These are phyloP conservation scores for Thunnus maccoyii DNA, from an alignment of 2,113 vertebrate genomes.

Conservation along the genomic window DNA sequence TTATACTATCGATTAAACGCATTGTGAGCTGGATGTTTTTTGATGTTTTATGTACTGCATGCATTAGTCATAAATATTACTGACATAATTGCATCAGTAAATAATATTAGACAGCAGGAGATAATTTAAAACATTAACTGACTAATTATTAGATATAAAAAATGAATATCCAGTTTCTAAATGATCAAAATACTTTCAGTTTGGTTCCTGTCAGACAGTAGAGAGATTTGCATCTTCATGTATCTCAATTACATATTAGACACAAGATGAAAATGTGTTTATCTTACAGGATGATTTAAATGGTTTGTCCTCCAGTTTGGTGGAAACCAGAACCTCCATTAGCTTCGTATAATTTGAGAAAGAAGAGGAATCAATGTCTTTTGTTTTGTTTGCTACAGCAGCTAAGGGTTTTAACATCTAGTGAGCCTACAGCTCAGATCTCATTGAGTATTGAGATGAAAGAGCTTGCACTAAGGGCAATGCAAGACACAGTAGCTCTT, in stretches of 20 bases:
- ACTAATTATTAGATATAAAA: background rate
- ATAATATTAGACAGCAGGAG: background rate
- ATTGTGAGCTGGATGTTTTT: background rate
- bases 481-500: background rate
- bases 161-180: too few species aligned
- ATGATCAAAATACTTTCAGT: background rate
- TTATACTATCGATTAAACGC: conserved; percentile 1
- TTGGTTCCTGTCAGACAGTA: background rate
- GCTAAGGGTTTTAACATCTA: background rate
- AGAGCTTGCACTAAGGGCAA: background rate
- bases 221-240: background rate
- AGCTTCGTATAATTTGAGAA: background rate
- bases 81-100: background rate
- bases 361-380: background rate
- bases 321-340: background rate
- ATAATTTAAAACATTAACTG: background rate
- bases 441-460: conserved; percentile 12
- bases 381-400: background rate
- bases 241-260: background rate
- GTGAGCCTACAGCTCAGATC: background rate
- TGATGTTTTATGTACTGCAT: background rate
- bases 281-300: background rate
- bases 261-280: background rate
- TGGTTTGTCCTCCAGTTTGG: background rate
- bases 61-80: background rate